Conservation (phyloP, 2,888 invertebrate species). For the Hypomecis punctinalis region DNA sequence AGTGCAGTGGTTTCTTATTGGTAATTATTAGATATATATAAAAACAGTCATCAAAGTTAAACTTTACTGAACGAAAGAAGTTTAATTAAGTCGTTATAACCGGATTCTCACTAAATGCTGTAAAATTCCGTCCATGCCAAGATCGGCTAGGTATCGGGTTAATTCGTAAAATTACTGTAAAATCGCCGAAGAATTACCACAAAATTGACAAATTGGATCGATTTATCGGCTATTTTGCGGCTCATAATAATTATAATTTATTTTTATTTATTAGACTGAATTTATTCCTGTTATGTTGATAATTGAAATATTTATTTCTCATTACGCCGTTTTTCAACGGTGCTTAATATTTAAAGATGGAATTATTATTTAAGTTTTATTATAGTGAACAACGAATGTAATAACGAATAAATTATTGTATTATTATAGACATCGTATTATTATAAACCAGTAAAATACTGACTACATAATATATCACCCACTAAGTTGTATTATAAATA, state of each 20-base stretch:
- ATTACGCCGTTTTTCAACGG: slow-evolving; percentile 22
- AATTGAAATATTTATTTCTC: slow-evolving; percentile 62
- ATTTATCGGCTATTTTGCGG: slow-evolving; percentile 75
- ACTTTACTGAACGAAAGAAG: not conserved
- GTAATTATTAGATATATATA: no score
- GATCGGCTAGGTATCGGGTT: slow-evolving; percentile 48
- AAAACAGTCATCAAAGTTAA: not conserved
- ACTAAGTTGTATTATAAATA: no score
- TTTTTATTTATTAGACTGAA: slow-evolving; percentile 68
- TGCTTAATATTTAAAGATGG: slow-evolving; percentile 26
- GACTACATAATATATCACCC: no score
- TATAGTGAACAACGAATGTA: slow-evolving; percentile 43
- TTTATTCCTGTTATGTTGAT: slow-evolving; percentile 74
- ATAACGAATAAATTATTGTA: slow-evolving; percentile 34
- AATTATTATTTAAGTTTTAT: slow-evolving; percentile 32
- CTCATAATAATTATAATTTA: slow-evolving; percentile 38
- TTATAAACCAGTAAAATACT: not conserved
- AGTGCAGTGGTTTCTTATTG: no score
- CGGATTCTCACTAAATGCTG: not conserved
- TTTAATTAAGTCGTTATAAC: not conserved
- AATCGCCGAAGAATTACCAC: slow-evolving; percentile 66
- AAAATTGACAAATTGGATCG: slow-evolving; percentile 28
- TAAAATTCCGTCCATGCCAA: slow-evolving; percentile 29
- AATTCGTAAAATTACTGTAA: slow-evolving; percentile 60
- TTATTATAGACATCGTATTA: not conserved